These are phyloP conservation scores for Sitophilus oryzae DNA, from an alignment of 1,140 invertebrate genomes.

Conservation along the genomic window DNA sequence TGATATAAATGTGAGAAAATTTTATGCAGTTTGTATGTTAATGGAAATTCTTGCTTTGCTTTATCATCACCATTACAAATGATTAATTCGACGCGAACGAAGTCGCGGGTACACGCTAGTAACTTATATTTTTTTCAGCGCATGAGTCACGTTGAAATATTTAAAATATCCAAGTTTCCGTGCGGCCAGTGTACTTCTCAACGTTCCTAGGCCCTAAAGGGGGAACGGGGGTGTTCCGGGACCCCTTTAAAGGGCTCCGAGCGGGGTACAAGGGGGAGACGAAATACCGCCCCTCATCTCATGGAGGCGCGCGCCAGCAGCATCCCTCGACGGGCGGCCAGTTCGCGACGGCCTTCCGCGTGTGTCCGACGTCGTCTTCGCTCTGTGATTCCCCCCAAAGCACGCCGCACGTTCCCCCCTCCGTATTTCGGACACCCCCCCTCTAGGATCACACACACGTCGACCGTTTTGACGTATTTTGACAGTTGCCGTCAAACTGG, in stretches of 20 bases:
- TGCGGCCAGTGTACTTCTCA: not conserved
- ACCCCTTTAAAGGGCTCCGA: conserved; percentile 2
- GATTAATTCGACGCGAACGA: too few relatives aligned
- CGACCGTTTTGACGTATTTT: too few relatives aligned
- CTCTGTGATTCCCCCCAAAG: not conserved
- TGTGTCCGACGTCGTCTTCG: conserved; percentile 1
- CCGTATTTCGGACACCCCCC: not conserved
- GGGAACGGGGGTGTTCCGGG: not conserved
- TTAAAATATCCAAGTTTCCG: too few relatives aligned
- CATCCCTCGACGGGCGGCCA: conserved; percentile 17
- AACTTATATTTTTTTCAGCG: too few relatives aligned
- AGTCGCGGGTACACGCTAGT: too few relatives aligned
- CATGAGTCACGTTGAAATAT: too few relatives aligned
- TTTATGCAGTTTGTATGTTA: too few relatives aligned
- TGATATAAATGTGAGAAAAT: too few relatives aligned
- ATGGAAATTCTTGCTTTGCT: too few relatives aligned
- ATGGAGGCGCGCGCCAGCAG: conserved; percentile 17
- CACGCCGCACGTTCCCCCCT: conserved; percentile 6
- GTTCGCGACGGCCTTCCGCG: conserved; percentile 10
- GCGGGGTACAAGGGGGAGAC: not conserved
- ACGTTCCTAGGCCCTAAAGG: not conserved
- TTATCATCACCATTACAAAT: too few relatives aligned
- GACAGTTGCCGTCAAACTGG: too few relatives aligned
- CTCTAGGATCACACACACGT: not conserved
- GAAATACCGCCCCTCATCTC: conserved; percentile 3